A percentile compares a stretch with the other conserved stretches of the same genome.
Evolutionary conservation across 2,888 invertebrate species (phyloP).

Genomic region (Portevinia maculata): DNA sequence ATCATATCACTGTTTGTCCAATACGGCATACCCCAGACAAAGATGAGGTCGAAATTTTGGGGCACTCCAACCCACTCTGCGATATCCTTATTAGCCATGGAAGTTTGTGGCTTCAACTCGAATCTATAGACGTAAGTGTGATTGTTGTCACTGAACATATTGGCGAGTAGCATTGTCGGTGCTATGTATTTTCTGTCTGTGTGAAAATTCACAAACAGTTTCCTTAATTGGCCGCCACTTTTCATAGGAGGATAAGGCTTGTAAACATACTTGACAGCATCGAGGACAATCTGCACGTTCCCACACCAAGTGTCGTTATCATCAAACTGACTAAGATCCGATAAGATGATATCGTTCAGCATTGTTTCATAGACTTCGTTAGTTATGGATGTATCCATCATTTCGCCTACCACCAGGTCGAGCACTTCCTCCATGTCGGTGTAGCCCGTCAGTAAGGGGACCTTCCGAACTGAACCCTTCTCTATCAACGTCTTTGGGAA

Average conservation of each 20-base stretch:
- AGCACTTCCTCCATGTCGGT: constrained; percentile 92
- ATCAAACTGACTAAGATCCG: constrained; percentile 85
- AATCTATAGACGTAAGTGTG: constrained; percentile 89
- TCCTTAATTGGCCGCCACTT: constrained; percentile 86
- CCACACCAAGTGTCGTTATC: constrained; percentile 85
- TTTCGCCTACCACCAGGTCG: constrained; percentile 85
- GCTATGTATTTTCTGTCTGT: constrained; percentile 90
- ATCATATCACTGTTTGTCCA: constrained; percentile 85
- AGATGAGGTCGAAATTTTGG: constrained; percentile 91
- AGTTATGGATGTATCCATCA: constrained; percentile 85
- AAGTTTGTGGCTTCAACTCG: constrained; percentile 88
- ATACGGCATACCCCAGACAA: constrained; percentile 92
- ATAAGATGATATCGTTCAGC: constrained; percentile 86
- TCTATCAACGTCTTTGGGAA: constrained; percentile 86
- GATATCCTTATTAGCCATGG: constrained; percentile 86
- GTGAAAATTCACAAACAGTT: constrained; percentile 88
- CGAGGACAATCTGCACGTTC: constrained; percentile 87
- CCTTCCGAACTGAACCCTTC: constrained; percentile 86
- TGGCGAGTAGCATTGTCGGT: constrained; percentile 88
- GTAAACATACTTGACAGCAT: constrained; percentile 91
- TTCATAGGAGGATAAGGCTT: constrained; percentile 87
- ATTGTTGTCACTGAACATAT: constrained; percentile 84
- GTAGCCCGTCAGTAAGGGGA: constrained; percentile 90
- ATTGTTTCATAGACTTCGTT: constrained; percentile 84
- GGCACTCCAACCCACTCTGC: constrained; percentile 92